Base-by-base conservation (phyloP, 2,888 invertebrate genomes). In the Leucophenga maculata region DNA sequence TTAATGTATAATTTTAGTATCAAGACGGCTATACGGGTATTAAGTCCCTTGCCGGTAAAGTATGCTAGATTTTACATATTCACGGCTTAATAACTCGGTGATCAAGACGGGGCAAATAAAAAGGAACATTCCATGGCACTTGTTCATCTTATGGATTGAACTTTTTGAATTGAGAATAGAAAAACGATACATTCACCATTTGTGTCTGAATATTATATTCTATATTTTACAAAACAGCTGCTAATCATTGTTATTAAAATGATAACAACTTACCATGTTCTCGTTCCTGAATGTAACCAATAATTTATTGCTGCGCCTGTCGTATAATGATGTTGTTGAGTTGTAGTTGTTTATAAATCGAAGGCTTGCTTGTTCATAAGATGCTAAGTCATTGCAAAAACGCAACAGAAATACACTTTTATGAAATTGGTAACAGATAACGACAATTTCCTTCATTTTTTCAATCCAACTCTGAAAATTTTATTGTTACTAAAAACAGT, bases 221-320 rank as follows among this genome's bases (percentile, higher is more conserved):
- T 4, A 26, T 4, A 39, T 6, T 6, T 6, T 9, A 1, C 11
- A 39, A 11, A 11, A 39, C 8, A 39, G 11, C 39, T 39, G 8
- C 39, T 6, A 39, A 39, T 9, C 8, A 39, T 6, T 39, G 11
- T 11, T 39, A 39, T 6, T 39, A 39, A 39, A 39, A 39, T 39
- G 3, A 6, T 39, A 11, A 11, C 11, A 39, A 55, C 86, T 91
- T 84, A 91, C 91, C 89, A 93, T 90, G 83, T 94, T 93, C 84
- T 93, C 93, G 89, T 94, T 94, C 64, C 94, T 91, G 88, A 94
- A 94, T 73, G 94, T 94, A 20, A 94, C 93, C 70, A 94, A 86
- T 39, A 94, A 89, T 78, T 92, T 92, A 72, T 92, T 92, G 73
- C 91, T 92, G 64, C 91, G 90, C 79, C 91, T 90, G 85, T 93